Conservation (phyloP, 2,888 invertebrate species). For the Alentia gelatinosa region DNA sequence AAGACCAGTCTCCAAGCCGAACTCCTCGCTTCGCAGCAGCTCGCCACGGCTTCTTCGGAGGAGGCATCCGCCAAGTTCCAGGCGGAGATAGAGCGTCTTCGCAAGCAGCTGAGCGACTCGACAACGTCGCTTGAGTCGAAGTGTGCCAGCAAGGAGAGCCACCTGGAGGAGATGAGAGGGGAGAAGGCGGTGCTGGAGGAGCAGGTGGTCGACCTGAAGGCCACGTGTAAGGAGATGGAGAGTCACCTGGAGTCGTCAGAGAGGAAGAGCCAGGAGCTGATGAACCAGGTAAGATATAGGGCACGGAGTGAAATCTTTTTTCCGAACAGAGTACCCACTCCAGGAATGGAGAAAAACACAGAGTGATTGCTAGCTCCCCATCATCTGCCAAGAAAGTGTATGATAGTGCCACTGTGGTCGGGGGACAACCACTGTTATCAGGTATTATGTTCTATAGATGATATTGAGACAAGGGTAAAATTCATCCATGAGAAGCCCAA, state of each 20-base stretch:
- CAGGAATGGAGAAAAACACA: no score
- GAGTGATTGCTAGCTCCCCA: no score
- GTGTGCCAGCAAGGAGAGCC: conserved; percentile 63
- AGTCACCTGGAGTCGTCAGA: conserved; percentile 58
- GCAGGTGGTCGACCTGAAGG: conserved; percentile 60
- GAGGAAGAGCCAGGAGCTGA: neutral
- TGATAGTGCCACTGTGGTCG: no score
- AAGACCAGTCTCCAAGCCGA: conserved; percentile 43
- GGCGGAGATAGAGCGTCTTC: neutral
- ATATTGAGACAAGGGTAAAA: no score
- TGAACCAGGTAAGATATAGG: conserved; percentile 1
- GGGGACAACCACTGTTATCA: no score
- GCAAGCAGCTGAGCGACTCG: conserved; percentile 63
- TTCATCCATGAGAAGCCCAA: no score
- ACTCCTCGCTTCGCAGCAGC: neutral
- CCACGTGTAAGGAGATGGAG: conserved; percentile 59
- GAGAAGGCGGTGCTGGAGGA: conserved; percentile 59
- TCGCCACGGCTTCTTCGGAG: neutral
- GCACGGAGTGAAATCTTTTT: no score
- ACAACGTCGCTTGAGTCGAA: conserved; percentile 68
- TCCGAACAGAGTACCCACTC: no score
- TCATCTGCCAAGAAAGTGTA: no score
- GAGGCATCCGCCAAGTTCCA: neutral
- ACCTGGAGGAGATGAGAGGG: conserved; percentile 65
- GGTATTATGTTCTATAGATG: no score